phyloP scores from a whole-genome alignment of 2,888 invertebrate genomes.

The Theodoxus fluviatilis region DNA sequence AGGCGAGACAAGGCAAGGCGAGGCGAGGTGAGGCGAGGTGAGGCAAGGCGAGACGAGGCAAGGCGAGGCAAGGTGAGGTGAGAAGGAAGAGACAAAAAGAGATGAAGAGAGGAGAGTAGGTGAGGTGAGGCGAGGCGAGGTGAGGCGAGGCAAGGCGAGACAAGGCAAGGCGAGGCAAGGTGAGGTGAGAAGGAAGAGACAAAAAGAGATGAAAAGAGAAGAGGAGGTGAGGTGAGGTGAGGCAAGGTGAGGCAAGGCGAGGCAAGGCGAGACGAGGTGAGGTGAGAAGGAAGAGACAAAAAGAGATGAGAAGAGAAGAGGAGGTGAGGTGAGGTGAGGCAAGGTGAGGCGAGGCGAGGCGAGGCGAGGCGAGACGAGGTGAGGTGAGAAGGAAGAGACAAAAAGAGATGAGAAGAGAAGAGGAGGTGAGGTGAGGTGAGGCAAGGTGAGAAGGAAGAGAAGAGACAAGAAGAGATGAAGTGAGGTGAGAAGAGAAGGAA shows the following conservation, averaged over 20 bases:
- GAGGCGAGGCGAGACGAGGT: neutral
- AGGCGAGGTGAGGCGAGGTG: neutral
- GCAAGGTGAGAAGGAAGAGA: neutral
- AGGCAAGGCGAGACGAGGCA: neutral
- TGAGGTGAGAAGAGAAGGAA: neutral
- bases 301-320: neutral
- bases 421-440: neutral
- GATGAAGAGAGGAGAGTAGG: neutral
- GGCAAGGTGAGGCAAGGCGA: neutral
- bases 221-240: neutral
- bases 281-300: neutral
- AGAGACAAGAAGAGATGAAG: neutral
- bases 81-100: neutral
- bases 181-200: neutral
- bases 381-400: neutral
- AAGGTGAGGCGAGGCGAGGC: neutral
- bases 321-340: neutral
- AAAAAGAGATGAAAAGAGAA: neutral
- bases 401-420: slow-evolving; percentile 6
- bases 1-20: neutral
- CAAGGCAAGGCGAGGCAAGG: neutral
- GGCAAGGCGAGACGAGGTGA: neutral
- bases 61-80: neutral
- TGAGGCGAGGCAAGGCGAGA: too few species aligned
- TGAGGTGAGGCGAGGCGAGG: neutral